A percentile compares a stretch with the other conserved stretches of the same genome.
These are phyloP conservation scores for Chymomyza fuscimana DNA, from an alignment of 2,888 invertebrate species.

Conservation along the genomic window DNA sequence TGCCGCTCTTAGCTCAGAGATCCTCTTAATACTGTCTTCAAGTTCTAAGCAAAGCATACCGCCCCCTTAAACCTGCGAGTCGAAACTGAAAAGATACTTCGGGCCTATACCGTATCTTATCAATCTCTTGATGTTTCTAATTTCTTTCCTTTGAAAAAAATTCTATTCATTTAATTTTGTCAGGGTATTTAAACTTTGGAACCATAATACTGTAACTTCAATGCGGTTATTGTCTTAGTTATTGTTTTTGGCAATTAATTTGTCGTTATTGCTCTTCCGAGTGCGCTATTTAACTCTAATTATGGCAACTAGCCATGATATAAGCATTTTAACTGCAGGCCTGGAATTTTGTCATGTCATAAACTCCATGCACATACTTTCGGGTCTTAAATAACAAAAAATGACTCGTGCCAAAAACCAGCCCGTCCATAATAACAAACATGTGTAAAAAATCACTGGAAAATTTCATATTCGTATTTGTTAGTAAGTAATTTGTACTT, in stretches of 20 bases:
- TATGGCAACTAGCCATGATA: conserved; percentile 26
- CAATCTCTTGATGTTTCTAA: too few species aligned
- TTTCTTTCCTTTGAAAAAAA: too few species aligned
- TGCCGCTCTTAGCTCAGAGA: too few species aligned
- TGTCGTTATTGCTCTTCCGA: conserved; percentile 33
- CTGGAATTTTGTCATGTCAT: not conserved
- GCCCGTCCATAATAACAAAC: conserved; percentile 17
- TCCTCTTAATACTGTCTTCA: too few species aligned
- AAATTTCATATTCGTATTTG: conserved; percentile 24
- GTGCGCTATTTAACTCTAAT: not conserved
- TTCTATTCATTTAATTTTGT: too few species aligned
- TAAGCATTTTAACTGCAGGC: conserved; percentile 20
- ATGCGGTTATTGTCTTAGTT: not conserved
- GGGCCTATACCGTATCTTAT: too few species aligned
- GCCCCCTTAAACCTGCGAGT: too few species aligned
- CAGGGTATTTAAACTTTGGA: not conserved
- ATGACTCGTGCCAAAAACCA: not conserved
- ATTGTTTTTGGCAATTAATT: conserved; percentile 23
- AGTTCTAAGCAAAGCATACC: too few species aligned
- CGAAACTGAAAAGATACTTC: too few species aligned
- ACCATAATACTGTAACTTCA: not conserved
- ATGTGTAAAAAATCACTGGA: conserved; percentile 42
- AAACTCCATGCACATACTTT: not conserved
- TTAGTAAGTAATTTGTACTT: not conserved
- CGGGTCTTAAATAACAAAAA: conserved; percentile 31